Percentiles rank a stretch among this genome's conserved stretches.
phyloP scores from a whole-genome alignment of 2,888 invertebrate species.

The Napeogenes sylphis region DNA sequence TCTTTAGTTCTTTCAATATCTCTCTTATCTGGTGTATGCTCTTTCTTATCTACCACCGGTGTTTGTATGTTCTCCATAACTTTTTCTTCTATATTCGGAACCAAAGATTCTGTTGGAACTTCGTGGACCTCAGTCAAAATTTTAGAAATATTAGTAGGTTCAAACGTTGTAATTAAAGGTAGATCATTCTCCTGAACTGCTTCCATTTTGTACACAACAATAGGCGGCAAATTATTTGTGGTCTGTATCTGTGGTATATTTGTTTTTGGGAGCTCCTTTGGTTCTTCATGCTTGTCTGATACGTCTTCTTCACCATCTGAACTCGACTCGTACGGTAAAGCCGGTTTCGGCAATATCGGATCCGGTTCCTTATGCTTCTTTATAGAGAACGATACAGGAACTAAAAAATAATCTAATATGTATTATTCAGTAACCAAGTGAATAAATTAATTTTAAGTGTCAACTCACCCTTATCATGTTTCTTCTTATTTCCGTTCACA shows the following conservation, averaged over 20 bases:
- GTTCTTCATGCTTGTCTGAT: constrained; percentile 39
- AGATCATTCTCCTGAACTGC: constrained; percentile 43
- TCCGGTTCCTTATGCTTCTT: constrained; percentile 88
- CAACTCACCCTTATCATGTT: constrained; percentile 28
- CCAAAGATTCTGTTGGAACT: constrained; percentile 20
- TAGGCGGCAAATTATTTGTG: constrained; percentile 46
- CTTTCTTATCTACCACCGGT: constrained; percentile 32
- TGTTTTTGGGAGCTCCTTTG: constrained; percentile 31
- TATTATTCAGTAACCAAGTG: neutral
- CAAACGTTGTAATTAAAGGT: constrained; percentile 42
- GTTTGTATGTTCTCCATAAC: constrained; percentile 28
- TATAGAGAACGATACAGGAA: constrained; percentile 90
- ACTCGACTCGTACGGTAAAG: constrained; percentile 86
- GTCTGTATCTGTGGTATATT: constrained; percentile 36
- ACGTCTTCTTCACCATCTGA: constrained; percentile 79
- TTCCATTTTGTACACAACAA: constrained; percentile 62
- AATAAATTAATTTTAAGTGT: neutral
- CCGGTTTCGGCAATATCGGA: constrained; percentile 81
- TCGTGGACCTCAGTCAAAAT: constrained; percentile 29
- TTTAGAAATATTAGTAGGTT: constrained; percentile 37
- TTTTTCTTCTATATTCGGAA: constrained; percentile 30
- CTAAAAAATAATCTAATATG: constrained; percentile 48
- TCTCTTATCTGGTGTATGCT: constrained; percentile 32
- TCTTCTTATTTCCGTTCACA: constrained; percentile 43
- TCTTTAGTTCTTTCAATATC: constrained; percentile 28